Evolutionary conservation across 2,113 vertebrate genomes (phyloP).

Genomic region (Clarias macrocephalus): DNA sequence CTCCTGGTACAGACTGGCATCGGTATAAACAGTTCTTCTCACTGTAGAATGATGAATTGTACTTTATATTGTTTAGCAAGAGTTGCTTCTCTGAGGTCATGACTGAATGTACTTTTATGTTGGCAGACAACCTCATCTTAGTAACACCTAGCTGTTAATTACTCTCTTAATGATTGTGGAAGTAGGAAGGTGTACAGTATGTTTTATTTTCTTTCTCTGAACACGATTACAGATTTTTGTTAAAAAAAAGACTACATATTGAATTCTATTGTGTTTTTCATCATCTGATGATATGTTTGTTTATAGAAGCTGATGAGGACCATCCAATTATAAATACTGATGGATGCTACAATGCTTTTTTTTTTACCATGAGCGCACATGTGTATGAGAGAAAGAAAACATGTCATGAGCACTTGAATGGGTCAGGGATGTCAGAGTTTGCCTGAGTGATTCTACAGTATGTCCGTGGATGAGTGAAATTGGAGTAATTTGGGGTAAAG

Average conservation of each 20-base stretch:
- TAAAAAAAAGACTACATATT: not conserved
- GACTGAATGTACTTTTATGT: not conserved
- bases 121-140: not conserved
- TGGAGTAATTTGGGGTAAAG: not conserved
- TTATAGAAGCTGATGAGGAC: not conserved
- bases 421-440: not conserved
- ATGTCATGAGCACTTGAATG: not conserved
- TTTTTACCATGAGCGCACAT: not conserved
- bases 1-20: not conserved
- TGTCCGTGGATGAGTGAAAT: not conserved
- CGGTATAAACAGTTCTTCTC: not conserved
- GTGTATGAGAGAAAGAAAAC: not conserved
- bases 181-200: not conserved
- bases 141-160: not conserved
- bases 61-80: not conserved
- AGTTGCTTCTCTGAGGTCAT: not conserved
- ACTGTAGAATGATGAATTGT: not conserved
- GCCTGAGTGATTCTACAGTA: not conserved
- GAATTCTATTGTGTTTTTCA: not conserved
- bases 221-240: not conserved
- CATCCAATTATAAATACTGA: not conserved
- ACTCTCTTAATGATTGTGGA: not conserved
- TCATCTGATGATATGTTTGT: not conserved
- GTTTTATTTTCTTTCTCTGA: not conserved
- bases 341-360: too few species aligned